Evolutionary conservation across 2,113 vertebrate genomes (phyloP).

Genomic region (Chlamydotis undulata): DNA sequence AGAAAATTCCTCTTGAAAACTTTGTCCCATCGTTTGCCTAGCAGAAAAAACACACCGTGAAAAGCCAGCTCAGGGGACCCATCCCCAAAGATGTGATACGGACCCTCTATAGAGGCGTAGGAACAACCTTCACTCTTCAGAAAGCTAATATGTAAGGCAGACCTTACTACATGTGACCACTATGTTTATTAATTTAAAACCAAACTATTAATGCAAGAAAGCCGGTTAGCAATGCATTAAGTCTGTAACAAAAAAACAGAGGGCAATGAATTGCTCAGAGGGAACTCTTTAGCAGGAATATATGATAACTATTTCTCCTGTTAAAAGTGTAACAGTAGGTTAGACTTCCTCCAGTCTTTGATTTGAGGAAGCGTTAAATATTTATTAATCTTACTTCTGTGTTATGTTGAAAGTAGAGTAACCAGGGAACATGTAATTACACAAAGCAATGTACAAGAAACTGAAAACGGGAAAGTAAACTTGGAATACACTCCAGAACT

Average conservation of each 20-base stretch:
- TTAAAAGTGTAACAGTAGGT: constrained; percentile 48
- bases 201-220: constrained; percentile 61
- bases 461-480: background rate
- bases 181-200: constrained; percentile 69
- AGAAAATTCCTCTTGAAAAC: constrained; percentile 93
- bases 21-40: constrained; percentile 86
- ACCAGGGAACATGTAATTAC: background rate
- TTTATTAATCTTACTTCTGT: constrained; percentile 31
- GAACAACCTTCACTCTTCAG: constrained; percentile 48
- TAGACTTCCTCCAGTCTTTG: background rate
- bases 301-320: constrained; percentile 34
- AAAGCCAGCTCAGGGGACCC: background rate
- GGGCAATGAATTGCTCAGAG: constrained; percentile 31
- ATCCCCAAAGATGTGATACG: background rate
- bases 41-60: background rate
- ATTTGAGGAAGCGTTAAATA: constrained; percentile 38
- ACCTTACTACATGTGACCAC: constrained; percentile 58
- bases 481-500: background rate
- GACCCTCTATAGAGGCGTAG: background rate
- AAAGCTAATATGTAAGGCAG: constrained; percentile 60
- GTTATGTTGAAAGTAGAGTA: background rate
- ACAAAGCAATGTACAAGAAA: background rate
- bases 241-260: constrained; percentile 61
- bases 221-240: constrained; percentile 45
- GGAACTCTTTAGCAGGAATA: background rate